Evolutionary conservation across 30 jellyfish, hydroid and myxozoan genomes (phyloP), one percentile per base, ranked within the genome.

Genomic region (Aurelia coerulea): DNA sequence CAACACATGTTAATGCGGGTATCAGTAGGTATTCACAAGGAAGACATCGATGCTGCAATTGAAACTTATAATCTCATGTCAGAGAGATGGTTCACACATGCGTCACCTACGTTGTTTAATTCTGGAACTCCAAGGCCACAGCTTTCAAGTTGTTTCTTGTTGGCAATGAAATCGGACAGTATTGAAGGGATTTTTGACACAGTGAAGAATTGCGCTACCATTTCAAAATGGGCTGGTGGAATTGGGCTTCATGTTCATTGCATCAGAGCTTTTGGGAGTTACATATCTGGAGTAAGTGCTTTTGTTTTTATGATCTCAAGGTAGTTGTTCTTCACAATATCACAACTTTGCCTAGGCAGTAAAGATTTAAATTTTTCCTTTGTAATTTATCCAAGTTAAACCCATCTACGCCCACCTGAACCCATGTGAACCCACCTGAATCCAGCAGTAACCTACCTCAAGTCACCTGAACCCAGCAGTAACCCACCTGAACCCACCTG

Each of bases 211-310:
- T 96, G 99, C 88, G 98, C 99, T 60, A 93, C 83, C 17, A 96
- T 96, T 54, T 96, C 99, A 15, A 96, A 96, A 54, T 91, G 97
- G 96, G 99, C 99, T 53, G 99, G 99, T 96, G 99, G 99, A 14
- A 91, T 96, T 80, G 99, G 99, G 29, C 72, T 96, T 13, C 99
- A 96, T 88, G 89, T 91, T 17, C 99, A 96, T 67, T 86, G 97
- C 73, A 96, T 96, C 37, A 63, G 99, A 79, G 97, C 98, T 9
- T 68, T 97, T 82, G 99, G 99, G 3, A 91, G 97, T 53, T 96
- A 87, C 82, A 96, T 96, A 5, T 85, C 97, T 34, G 99, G 99
- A 69, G 98, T 93, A 65, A 76, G 97, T 37, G 29, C 29, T 23
- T 23, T 23, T 23, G 29, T 23, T 23, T 23, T 23, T 23, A 23